Evolutionary conservation across 1,140 invertebrate genomes (phyloP).

Genomic region (Papilio glaucus): DNA sequence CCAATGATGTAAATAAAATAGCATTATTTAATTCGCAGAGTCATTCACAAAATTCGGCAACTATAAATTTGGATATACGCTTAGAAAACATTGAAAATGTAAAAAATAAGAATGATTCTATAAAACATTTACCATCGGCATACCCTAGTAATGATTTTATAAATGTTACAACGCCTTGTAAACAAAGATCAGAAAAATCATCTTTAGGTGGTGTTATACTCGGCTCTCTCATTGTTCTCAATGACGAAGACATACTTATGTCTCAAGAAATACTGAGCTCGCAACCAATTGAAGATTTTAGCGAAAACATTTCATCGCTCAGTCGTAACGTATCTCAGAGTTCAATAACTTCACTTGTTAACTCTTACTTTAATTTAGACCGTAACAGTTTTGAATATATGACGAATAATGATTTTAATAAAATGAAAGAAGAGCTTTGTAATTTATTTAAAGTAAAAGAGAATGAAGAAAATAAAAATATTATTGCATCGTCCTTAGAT

Average conservation of each 20-base stretch:
- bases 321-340: slow-evolving; percentile 48
- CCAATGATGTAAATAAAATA: background rate
- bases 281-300: slow-evolving; percentile 42
- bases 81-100: slow-evolving; percentile 15
- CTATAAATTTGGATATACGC: background rate
- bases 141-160: background rate
- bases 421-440: slow-evolving; percentile 48
- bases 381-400: slow-evolving; percentile 13
- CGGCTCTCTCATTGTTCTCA: slow-evolving; percentile 57
- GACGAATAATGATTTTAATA: slow-evolving; percentile 25
- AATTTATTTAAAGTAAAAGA: slow-evolving; percentile 52
- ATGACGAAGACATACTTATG: slow-evolving; percentile 49
- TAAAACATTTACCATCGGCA: background rate
- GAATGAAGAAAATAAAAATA: slow-evolving; percentile 34
- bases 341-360: slow-evolving; percentile 56
- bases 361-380: slow-evolving; percentile 31
- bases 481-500: slow-evolving; percentile 54
- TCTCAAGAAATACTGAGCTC: slow-evolving; percentile 40
- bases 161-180: background rate
- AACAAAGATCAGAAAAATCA: slow-evolving; percentile 41
- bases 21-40: background rate
- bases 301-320: slow-evolving; percentile 42
- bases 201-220: slow-evolving; percentile 55
- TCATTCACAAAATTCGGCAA: background rate
- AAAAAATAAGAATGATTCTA: background rate